A percentile compares a stretch with the other conserved stretches of the same genome.
phyloP scores from a whole-genome alignment of 2,888 invertebrate genomes.

The Harpalus rufipes region DNA sequence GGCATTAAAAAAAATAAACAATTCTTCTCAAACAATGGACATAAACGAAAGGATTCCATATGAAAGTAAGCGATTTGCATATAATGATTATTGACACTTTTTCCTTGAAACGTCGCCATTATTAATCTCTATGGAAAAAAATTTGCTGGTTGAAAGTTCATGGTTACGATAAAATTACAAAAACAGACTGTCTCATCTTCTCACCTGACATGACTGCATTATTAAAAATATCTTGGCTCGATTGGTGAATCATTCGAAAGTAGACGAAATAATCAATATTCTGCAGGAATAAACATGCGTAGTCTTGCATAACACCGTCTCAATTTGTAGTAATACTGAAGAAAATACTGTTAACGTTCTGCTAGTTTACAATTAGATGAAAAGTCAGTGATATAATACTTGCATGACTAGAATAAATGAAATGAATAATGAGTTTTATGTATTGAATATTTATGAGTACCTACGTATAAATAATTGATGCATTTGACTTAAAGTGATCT shows the following conservation, averaged over 20 bases:
- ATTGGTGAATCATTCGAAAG: constrained; percentile 19
- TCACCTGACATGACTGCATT: constrained; percentile 42
- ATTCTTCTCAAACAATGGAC: constrained; percentile 38
- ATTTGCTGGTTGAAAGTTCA: constrained; percentile 32
- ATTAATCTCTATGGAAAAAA: constrained; percentile 37
- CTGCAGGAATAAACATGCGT: constrained; percentile 6
- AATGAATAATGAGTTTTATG: not conserved
- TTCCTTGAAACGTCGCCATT: constrained; percentile 39
- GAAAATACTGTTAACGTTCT: constrained; percentile 26
- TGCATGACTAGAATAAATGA: not conserved
- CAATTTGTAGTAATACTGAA: constrained; percentile 22
- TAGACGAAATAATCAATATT: constrained; percentile 17
- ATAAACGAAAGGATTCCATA: constrained; percentile 18
- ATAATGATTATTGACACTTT: constrained; percentile 37
- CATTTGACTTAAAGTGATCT: too few relatives aligned
- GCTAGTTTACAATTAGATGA: constrained; percentile 11
- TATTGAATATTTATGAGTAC: not conserved
- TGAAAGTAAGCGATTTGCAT: constrained; percentile 37
- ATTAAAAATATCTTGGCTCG: constrained; percentile 32
- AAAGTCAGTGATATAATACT: constrained; percentile 9
- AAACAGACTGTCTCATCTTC: not conserved
- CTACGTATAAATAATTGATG: not conserved
- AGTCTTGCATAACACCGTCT: constrained; percentile 13
- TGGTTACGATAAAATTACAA: constrained; percentile 46
- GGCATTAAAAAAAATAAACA: constrained; percentile 42